Conservation (phyloP, 2,113 vertebrate genomes). For the Athene cunicularia region DNA sequence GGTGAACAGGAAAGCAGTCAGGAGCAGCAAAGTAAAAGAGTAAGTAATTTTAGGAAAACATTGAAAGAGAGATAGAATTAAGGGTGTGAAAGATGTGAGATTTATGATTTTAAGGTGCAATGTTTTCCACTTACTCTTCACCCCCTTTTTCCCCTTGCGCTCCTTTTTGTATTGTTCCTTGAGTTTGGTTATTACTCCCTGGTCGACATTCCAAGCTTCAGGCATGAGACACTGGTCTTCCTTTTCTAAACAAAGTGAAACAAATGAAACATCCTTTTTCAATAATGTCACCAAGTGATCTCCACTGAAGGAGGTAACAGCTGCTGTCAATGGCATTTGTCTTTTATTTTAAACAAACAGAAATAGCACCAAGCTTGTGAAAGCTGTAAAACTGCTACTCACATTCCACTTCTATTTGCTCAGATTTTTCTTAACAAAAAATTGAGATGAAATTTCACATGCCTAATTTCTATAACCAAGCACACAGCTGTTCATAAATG, state of each 20-base stretch:
- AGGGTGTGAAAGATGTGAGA: constrained; percentile 76
- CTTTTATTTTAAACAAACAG: constrained; percentile 49
- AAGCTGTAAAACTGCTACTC: constrained; percentile 42
- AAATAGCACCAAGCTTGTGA: constrained; percentile 50
- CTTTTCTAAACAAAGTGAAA: constrained; percentile 96
- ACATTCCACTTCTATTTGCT: not conserved
- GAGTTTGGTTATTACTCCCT: constrained; percentile 99
- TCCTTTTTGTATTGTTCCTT: constrained; percentile 99
- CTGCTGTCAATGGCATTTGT: constrained; percentile 51
- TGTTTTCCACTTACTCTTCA: constrained; percentile 99
- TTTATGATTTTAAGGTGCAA: constrained; percentile 78
- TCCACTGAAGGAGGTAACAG: constrained; percentile 61
- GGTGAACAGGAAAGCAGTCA: constrained; percentile 75
- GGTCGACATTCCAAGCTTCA: constrained; percentile 99
- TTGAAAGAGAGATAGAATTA: constrained; percentile 75
- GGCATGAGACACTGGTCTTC: constrained; percentile 94
- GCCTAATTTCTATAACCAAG: not conserved
- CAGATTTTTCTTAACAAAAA: constrained; percentile 9
- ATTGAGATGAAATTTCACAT: not conserved
- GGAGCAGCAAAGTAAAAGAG: constrained; percentile 84
- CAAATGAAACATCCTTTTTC: constrained; percentile 88
- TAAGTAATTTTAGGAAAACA: constrained; percentile 84
- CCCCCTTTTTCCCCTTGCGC: constrained; percentile 99
- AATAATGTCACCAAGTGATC: constrained; percentile 69
- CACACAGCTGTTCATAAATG: not conserved